Evolutionary conservation across 1,140 invertebrate genomes (phyloP).

Genomic region (Plectrocnemia conspersa): DNA sequence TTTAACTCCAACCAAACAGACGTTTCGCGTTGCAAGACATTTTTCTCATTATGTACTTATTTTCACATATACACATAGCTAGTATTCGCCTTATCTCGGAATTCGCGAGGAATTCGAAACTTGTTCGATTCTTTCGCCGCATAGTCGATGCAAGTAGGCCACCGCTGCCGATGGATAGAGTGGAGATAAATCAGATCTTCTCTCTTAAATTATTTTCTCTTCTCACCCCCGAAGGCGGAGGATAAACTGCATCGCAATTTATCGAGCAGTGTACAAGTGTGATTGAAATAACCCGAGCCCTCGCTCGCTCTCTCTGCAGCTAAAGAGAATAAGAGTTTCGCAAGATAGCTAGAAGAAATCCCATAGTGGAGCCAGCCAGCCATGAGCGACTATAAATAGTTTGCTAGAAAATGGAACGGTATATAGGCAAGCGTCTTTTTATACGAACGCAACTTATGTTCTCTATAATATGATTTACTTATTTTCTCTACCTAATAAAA

Average conservation of each 20-base stretch:
- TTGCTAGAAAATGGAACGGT: not conserved
- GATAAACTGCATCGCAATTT: conserved; percentile 34
- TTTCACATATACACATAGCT: too few species aligned
- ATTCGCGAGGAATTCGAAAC: not conserved
- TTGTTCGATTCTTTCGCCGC: not conserved
- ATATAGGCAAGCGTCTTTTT: not conserved
- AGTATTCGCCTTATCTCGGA: not conserved
- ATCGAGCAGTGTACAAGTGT: conserved; percentile 29
- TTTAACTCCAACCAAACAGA: too few species aligned
- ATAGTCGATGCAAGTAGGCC: conserved; percentile 12
- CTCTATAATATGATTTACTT: not conserved
- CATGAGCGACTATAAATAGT: conserved; percentile 20
- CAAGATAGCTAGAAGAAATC: conserved; percentile 19
- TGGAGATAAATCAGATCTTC: conserved; percentile 34
- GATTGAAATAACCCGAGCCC: conserved; percentile 30
- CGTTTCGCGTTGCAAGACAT: conserved; percentile 1
- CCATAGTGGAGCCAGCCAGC: conserved; percentile 19
- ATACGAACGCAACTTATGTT: not conserved
- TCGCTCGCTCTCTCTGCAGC: too few species aligned
- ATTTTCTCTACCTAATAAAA: too few species aligned
- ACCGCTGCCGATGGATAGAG: not conserved
- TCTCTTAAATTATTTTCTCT: conserved; percentile 33
- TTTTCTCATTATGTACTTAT: conserved; percentile 15
- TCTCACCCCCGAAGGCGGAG: conserved; percentile 12
- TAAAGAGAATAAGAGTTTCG: conserved; percentile 19